These are phyloP conservation scores for Limenitis camilla DNA, from an alignment of 2,888 invertebrate genomes.

Conservation along the genomic window DNA sequence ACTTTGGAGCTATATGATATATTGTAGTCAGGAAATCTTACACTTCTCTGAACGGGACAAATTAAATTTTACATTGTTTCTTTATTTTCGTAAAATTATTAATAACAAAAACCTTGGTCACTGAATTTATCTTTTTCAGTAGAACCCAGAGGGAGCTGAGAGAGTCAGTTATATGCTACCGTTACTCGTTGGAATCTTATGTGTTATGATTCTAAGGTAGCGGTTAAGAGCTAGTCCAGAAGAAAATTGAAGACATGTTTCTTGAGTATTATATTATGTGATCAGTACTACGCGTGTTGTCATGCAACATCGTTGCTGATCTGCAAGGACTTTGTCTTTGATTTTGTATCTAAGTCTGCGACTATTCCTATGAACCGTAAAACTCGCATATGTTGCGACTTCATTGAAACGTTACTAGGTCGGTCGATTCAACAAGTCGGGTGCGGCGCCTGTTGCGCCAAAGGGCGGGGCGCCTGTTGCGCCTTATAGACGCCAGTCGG, in stretches of 20 bases:
- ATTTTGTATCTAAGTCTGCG: constrained; percentile 13
- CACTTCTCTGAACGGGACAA: constrained; percentile 2
- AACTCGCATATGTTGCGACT: constrained; percentile 46
- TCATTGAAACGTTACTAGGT: constrained; percentile 67
- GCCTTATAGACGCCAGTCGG: constrained; percentile 66
- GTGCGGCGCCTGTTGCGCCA: constrained; percentile 66
- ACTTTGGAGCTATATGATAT: constrained; percentile 16
- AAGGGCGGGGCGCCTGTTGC: constrained; percentile 64
- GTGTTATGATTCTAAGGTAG: too few relatives aligned
- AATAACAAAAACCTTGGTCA: too few relatives aligned
- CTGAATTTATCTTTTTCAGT: too few relatives aligned
- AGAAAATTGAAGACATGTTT: too few relatives aligned
- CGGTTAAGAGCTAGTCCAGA: too few relatives aligned
- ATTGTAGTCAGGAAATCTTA: constrained; percentile 12
- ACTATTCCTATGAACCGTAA: constrained; percentile 15
- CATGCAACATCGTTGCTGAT: neutral
- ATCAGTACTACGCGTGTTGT: too few relatives aligned
- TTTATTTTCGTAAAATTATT: too few relatives aligned
- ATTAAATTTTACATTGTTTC: neutral
- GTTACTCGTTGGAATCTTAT: too few relatives aligned
- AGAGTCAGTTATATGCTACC: too few relatives aligned
- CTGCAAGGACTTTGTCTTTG: neutral
- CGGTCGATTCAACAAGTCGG: constrained; percentile 74
- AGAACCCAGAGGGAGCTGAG: too few relatives aligned
- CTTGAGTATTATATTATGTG: too few relatives aligned